These are phyloP conservation scores for Melanocharis versteri DNA, from an alignment of 2,113 vertebrate genomes.

Conservation along the genomic window DNA sequence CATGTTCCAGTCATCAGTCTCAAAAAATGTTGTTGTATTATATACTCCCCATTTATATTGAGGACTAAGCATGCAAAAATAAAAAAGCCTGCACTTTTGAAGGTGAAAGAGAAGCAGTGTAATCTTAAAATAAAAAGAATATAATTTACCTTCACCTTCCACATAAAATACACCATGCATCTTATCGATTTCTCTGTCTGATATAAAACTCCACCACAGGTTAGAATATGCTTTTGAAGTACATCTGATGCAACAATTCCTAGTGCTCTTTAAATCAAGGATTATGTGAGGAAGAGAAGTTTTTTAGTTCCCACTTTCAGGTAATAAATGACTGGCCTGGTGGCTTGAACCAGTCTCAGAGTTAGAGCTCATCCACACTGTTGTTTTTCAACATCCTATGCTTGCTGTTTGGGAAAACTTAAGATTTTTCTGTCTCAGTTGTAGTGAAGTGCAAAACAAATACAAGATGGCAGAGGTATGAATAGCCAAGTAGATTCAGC, in stretches of 20 bases:
- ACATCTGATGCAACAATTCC: neutral
- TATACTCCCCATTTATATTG: neutral
- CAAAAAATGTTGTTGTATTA: neutral
- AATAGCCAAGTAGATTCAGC: neutral
- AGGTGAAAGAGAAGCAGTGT: neutral
- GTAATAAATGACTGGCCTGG: neutral
- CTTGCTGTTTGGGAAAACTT: neutral
- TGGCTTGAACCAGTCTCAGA: neutral
- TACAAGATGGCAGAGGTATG: neutral
- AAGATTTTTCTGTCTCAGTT: neutral
- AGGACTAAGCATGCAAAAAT: neutral
- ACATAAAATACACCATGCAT: neutral
- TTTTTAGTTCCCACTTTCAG: neutral
- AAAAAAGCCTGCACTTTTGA: neutral
- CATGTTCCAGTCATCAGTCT: neutral
- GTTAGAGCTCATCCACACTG: neutral
- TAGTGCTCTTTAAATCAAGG: neutral
- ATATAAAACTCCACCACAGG: neutral
- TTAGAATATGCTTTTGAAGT: neutral
- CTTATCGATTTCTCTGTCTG: neutral
- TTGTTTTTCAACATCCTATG: neutral
- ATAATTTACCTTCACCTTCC: neutral
- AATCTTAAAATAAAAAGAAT: neutral
- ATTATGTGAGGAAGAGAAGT: neutral
- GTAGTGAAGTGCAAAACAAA: neutral